These are phyloP conservation scores for Paragorgia papillata DNA, from an alignment of 92 coral and sea anemone species.

Conservation along the genomic window DNA sequence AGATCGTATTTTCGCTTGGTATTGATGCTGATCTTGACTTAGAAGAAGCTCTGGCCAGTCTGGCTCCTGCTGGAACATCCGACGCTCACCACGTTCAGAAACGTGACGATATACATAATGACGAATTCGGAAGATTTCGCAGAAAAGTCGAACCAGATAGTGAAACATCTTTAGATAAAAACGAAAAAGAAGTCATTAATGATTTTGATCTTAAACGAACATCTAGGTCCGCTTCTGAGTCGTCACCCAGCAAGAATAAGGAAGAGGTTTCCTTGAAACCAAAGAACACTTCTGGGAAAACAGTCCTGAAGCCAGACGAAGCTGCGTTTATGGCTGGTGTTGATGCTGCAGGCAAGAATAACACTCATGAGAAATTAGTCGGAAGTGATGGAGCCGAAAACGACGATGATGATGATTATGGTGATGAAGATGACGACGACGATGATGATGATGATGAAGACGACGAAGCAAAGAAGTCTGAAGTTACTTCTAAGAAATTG, in stretches of 20 bases:
- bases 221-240: background rate
- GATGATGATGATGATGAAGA: constrained; percentile 52
- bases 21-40: constrained; percentile 74
- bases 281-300: constrained; percentile 35
- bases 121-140: constrained; percentile 5
- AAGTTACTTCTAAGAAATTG: background rate
- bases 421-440: constrained; percentile 53
- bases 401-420: constrained; percentile 60
- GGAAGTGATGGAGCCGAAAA: constrained; percentile 82
- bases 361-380: constrained; percentile 66
- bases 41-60: constrained; percentile 91
- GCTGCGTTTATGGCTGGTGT: constrained; percentile 87
- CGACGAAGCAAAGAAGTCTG: constrained; percentile 41
- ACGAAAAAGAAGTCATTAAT: constrained; percentile 9
- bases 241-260: constrained; percentile 37
- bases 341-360: constrained; percentile 67
- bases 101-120: constrained; percentile 15
- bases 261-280: constrained; percentile 29
- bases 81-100: constrained; percentile 26
- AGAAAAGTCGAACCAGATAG: background rate
- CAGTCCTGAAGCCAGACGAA: constrained; percentile 78
- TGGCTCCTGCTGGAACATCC: constrained; percentile 69
- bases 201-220: constrained; percentile 17
- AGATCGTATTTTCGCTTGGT: background rate
- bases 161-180: constrained; percentile 9